Evolutionary conservation across 2,113 vertebrate species (phyloP).

Genomic region (Dascyllus trimaculatus): DNA sequence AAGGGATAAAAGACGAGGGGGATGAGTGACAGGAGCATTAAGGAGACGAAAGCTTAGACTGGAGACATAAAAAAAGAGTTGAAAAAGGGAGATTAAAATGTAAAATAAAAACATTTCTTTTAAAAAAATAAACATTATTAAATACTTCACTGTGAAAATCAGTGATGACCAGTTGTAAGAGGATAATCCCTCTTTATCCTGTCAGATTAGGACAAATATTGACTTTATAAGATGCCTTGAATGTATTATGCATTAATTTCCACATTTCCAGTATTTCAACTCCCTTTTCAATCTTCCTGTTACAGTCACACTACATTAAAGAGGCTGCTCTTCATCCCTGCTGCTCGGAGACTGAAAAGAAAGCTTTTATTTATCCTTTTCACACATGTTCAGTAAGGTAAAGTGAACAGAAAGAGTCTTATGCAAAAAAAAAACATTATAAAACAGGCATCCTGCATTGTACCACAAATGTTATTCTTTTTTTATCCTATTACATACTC

Average conservation of each 20-base stretch:
- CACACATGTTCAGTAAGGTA: neutral
- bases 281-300: constrained; percentile 11
- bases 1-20: constrained; percentile 28
- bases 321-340: neutral
- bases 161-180: constrained; percentile 5
- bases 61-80: constrained; percentile 4
- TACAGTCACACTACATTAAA: constrained; percentile 22
- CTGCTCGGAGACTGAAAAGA: constrained; percentile 9
- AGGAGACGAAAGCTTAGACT: neutral
- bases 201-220: constrained; percentile 15
- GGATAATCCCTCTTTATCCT: constrained; percentile 20
- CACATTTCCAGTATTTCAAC: constrained; percentile 17
- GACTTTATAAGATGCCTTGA: constrained; percentile 5
- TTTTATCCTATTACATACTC: neutral
- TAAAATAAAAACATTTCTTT: neutral
- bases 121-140: neutral
- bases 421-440: neutral
- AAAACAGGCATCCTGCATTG: constrained; percentile 1
- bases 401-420: neutral
- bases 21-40: neutral
- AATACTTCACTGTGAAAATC: constrained; percentile 6
- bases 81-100: constrained; percentile 22
- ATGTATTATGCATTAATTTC: constrained; percentile 35
- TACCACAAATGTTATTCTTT: neutral
- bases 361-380: constrained; percentile 13